Evolutionary conservation across 1,140 invertebrate genomes (phyloP), one percentile per base, ranked within the genome.

Genomic region (Lepidurus apus): DNA sequence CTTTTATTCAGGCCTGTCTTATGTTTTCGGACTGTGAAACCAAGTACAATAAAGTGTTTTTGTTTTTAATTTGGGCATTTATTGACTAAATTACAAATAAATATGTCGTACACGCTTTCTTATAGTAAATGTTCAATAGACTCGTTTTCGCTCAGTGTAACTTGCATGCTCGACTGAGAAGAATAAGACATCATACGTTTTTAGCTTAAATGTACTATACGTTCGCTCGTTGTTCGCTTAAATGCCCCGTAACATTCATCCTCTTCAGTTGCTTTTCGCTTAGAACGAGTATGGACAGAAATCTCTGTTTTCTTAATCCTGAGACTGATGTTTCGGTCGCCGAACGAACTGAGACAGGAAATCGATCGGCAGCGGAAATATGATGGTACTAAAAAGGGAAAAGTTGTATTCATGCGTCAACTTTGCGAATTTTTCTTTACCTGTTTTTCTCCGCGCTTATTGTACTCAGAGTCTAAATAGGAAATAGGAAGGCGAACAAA

Each of bases 281-380:
- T 76, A 21, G 42, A 53, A 77, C 42, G 43, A 77, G 34, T 17
- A 13, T 3, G 24, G 75, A 21, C 47, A 9, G 10, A 26, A n/a
- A n/a, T n/a, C n/a, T 10, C 21, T 43, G 7, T 47, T 77, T 11
- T 13, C 7, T 45, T 77, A 77, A 17, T 75, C 43, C 75, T 42
- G 13, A 24, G 34, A 24, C 75, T 77, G n/a, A n/a, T n/a, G 42
- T 13, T 42, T 11, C 47, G 43, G 42, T n/a, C 42, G 34, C 74
- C 47, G 76, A 34, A 83, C 74, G 77, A 94, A 94, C 81, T 91
- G 92, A 44, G 90, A 91, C 74, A 98, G 84, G 82, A 97, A 89
- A 84, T 98, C 95, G 84, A 98, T 94, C 42, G 96, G 96, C 81
- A 98, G 88, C 24, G 96, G 97, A 86, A 98, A 98, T 78, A 98